Base-by-base conservation (phyloP, 2,888 invertebrate species). In the Lasioglossum malachurum region DNA sequence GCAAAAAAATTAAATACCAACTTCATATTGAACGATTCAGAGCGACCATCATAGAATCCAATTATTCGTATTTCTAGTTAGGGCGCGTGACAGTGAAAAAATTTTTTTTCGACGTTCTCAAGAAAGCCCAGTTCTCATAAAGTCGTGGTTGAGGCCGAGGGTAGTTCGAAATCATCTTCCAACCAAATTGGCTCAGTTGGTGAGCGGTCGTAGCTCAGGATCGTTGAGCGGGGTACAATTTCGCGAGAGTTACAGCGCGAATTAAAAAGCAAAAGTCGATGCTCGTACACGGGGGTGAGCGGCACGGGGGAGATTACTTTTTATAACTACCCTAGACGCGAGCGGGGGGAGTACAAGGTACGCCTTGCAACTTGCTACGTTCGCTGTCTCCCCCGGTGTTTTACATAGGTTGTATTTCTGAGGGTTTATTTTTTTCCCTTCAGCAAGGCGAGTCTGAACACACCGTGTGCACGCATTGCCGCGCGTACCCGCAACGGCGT, bases 331-430 rank as follows among this genome's bases (percentile, higher is more conserved):
- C 4, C 41, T 72, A 57, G 75, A 74, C 64, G 72, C 19, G 23
- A 38, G 38, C 12, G 41, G 69, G 41, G n/a, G 69, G 78, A 23
- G 73, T 78, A 75, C 75, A 78, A 84, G 35, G 35, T n/a, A 27
- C 64, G 73, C 41, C 64, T 82, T 69, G 73, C 73, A 76, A 76
- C 75, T 86, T 73, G 86, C 81, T 75, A 75, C 81, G 80, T 75
- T 86, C 12, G 35, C 81, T 85, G 78, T 81, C 86, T 77, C 85
- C 78, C 60, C 82, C 60, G 64, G 75, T 86, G 85, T 85, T 86
- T 86, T 86, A 85, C 82, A 86, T 76, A 72, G 86, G 83, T 80
- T 83, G 80, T 87, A 87, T 86, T 86, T 87, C 86, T 83, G 57
- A 86, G 80, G 73, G 83, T 87, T 87, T 86, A 87, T 87, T 87